These are phyloP conservation scores for Vannuccia rotundouncinata DNA, from an alignment of 2,888 invertebrate species.

Conservation along the genomic window DNA sequence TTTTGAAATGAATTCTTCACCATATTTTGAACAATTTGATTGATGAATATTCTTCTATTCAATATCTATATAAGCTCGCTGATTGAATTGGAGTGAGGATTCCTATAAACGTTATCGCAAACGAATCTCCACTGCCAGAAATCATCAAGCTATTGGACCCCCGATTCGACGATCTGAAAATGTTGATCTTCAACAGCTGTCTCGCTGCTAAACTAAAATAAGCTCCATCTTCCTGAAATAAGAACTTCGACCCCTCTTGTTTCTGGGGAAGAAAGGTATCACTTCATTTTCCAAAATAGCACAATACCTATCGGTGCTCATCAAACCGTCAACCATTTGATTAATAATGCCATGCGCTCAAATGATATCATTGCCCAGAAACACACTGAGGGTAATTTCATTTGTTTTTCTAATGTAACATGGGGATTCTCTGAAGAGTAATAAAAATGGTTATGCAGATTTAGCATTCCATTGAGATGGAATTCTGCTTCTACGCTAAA, in stretches of 20 bases:
- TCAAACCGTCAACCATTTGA: not conserved
- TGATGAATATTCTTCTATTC: constrained; percentile 15
- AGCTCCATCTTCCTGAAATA: not conserved
- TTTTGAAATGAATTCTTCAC: constrained; percentile 21
- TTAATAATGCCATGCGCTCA: not conserved
- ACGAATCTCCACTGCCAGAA: not conserved
- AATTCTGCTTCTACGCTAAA: not conserved
- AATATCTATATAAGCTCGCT: not conserved
- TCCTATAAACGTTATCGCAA: not conserved
- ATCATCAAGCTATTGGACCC: not conserved
- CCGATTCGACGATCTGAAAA: not conserved
- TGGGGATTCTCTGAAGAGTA: not conserved
- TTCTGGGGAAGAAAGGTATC: too few species aligned
- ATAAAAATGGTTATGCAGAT: not conserved
- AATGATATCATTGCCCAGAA: not conserved
- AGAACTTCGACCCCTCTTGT: too few species aligned
- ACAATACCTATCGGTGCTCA: not conserved
- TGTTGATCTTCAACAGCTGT: not conserved
- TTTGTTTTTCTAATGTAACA: not conserved
- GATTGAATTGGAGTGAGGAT: not conserved
- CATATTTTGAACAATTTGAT: constrained; percentile 15
- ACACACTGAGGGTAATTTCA: not conserved
- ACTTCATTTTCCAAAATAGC: not conserved
- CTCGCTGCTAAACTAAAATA: not conserved
- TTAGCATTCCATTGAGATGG: not conserved